These are phyloP conservation scores for Ranitomeya imitator DNA, from an alignment of 2,113 vertebrate genomes.

Conservation along the genomic window DNA sequence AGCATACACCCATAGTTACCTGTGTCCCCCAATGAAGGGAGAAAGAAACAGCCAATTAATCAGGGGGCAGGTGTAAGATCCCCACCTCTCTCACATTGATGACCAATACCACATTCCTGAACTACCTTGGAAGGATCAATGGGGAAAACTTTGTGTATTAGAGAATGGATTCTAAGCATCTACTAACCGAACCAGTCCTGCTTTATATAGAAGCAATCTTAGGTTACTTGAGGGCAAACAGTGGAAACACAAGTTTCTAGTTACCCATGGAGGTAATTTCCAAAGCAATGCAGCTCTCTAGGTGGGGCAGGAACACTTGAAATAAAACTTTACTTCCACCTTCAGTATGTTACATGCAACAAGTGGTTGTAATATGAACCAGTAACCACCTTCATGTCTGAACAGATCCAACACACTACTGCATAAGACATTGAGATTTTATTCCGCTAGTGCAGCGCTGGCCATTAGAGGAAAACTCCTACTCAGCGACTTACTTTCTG, in stretches of 20 bases:
- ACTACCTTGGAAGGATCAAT: too few relatives aligned
- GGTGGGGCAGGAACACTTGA: too few relatives aligned
- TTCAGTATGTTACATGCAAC: not conserved
- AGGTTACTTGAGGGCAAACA: not conserved
- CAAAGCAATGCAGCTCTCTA: not conserved
- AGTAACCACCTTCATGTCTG: not conserved
- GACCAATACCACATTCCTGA: too few relatives aligned
- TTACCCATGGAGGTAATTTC: not conserved
- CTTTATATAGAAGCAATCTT: not conserved
- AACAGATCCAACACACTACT: not conserved
- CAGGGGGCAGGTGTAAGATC: too few relatives aligned
- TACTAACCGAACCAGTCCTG: not conserved
- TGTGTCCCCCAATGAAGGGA: too few relatives aligned
- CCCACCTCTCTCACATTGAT: too few relatives aligned
- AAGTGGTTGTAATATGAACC: not conserved
- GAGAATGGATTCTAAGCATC: not conserved
- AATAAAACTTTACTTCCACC: not conserved
- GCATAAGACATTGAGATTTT: not conserved
- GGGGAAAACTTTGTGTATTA: not conserved
- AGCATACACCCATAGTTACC: too few relatives aligned
- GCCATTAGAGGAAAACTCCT: not conserved
- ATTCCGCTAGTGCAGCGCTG: not conserved
- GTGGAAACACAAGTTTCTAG: not conserved
- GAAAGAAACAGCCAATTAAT: too few relatives aligned
- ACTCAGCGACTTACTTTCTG: slow-evolving; percentile 75